Evolutionary conservation across 2,113 vertebrate genomes (phyloP).

Genomic region (Opisthocomus hoazin): DNA sequence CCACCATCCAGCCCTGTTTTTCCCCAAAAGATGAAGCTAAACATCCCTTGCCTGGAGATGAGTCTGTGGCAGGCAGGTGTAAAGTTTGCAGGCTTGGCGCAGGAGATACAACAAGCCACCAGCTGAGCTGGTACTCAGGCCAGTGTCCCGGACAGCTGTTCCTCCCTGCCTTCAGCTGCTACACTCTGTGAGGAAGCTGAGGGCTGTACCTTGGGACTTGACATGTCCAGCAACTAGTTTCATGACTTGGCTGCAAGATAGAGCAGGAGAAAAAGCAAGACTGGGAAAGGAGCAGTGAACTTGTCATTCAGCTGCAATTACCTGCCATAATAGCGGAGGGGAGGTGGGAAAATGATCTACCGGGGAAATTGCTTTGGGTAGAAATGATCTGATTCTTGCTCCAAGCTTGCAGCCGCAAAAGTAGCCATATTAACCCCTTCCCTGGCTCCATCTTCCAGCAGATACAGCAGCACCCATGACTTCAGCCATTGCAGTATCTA

Average conservation of each 20-base stretch:
- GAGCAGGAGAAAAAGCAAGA: neutral
- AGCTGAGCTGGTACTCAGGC: rapidly evolving
- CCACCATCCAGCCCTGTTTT: neutral
- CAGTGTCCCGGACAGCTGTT: too few species aligned
- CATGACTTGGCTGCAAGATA: neutral
- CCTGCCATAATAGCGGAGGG: neutral
- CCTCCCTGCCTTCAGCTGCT: neutral
- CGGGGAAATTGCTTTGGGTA: slow-evolving; percentile 46
- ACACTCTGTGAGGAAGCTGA: neutral
- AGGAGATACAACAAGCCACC: rapidly evolving
- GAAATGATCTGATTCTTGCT: slow-evolving; percentile 19
- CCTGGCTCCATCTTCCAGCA: neutral
- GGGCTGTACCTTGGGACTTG: neutral
- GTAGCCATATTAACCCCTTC: slow-evolving; percentile 12
- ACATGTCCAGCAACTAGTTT: neutral
- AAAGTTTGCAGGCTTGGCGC: neutral
- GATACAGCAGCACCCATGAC: neutral
- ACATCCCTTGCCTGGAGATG: rapidly evolving
- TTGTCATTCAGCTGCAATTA: slow-evolving; percentile 25
- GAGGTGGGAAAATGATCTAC: slow-evolving; percentile 34
- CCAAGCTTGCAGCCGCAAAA: neutral
- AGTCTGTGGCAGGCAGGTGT: neutral
- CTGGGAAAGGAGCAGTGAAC: neutral
- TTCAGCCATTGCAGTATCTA: neutral
- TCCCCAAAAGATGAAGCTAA: neutral